A percentile compares a stretch with the other conserved stretches of the same genome.
Evolutionary conservation across 2,888 invertebrate species (phyloP).

Genomic region (Trimorus sp.): DNA sequence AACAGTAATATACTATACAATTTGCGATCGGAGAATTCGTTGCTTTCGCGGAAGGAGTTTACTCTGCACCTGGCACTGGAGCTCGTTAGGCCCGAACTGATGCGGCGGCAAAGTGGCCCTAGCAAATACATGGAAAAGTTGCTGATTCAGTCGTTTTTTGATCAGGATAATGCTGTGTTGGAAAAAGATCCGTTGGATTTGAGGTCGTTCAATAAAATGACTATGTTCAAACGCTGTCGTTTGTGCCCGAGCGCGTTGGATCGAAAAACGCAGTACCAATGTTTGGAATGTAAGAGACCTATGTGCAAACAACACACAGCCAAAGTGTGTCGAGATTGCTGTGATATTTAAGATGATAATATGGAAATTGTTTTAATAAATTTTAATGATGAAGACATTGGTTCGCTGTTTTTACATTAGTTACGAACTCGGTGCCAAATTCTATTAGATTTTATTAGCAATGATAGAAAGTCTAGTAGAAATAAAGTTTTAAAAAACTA

Average conservation of each 20-base stretch:
- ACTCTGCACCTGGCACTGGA: slow-evolving; percentile 8
- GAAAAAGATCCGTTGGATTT: slow-evolving; percentile 5
- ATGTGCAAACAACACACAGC: slow-evolving; percentile 19
- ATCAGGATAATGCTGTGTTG: not conserved
- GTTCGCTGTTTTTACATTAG: too few species aligned
- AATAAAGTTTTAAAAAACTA: too few species aligned
- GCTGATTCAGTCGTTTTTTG: slow-evolving; percentile 17
- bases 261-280: slow-evolving; percentile 15
- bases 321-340: slow-evolving; percentile 10
- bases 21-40: slow-evolving; percentile 12
- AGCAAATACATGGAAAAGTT: too few species aligned
- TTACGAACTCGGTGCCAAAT: too few species aligned
- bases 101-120: not conserved
- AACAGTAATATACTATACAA: slow-evolving; percentile 63
- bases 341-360: too few species aligned
- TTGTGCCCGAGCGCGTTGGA: slow-evolving; percentile 7
- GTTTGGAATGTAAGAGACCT: slow-evolving; percentile 9
- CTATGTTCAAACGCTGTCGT: not conserved
- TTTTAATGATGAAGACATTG: too few species aligned
- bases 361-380: too few species aligned
- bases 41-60: slow-evolving; percentile 20
- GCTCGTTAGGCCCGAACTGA: slow-evolving; percentile 8
- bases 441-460: too few species aligned
- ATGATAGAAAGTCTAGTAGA: too few species aligned
- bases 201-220: slow-evolving; percentile 11